Evolutionary conservation across 2,113 vertebrate species (phyloP).

Genomic region (Hippolais icterina): DNA sequence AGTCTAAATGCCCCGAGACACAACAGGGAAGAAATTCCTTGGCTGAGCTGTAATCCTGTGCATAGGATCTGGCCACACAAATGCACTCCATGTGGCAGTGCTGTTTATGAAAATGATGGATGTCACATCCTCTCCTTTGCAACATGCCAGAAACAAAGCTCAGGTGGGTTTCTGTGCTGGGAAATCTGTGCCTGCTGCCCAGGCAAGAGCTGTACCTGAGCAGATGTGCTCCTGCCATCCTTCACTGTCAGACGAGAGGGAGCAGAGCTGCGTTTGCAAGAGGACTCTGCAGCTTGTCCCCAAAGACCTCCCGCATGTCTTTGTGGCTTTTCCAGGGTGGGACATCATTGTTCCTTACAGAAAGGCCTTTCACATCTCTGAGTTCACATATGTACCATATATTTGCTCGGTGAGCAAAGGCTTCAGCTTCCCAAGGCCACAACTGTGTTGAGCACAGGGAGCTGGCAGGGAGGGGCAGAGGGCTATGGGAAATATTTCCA

Average conservation of each 20-base stretch:
- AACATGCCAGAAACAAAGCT: conserved; percentile 11
- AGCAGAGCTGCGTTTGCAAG: background rate
- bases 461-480: background rate
- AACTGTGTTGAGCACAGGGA: too few relatives aligned
- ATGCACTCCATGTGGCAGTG: background rate
- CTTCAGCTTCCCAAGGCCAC: background rate
- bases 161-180: background rate
- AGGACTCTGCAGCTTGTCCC: background rate
- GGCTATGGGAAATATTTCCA: background rate
- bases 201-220: background rate
- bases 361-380: background rate
- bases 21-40: conserved; percentile 40
- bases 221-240: conserved; percentile 1
- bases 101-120: conserved; percentile 30
- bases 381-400: background rate
- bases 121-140: background rate
- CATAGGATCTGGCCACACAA: conserved; percentile 29
- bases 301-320: background rate
- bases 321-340: conserved; percentile 2
- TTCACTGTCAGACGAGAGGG: background rate
- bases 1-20: background rate
- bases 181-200: conserved; percentile 15
- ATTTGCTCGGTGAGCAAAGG: background rate
- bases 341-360: background rate
- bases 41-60: conserved; percentile 10